Percentiles rank a stretch among this genome's conserved stretches.
phyloP scores from a whole-genome alignment of 2,797 vertebrate genomes.

The Ctenosaura bakeri region DNA sequence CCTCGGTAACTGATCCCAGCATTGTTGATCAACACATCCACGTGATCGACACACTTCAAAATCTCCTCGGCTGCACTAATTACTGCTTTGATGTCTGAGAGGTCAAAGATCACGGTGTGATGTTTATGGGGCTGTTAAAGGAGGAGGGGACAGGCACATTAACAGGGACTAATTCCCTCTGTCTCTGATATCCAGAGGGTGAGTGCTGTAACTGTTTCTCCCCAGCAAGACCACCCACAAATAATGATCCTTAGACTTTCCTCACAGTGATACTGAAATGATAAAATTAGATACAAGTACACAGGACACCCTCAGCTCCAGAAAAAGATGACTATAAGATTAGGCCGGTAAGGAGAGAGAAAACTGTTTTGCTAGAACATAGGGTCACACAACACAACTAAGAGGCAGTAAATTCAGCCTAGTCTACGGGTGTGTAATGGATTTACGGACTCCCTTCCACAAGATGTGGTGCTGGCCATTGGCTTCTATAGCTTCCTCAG shows the following conservation, averaged over 20 bases:
- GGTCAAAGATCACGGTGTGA: constrained; percentile 88
- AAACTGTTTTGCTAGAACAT: background rate
- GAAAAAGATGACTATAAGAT: background rate
- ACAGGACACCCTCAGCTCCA: background rate
- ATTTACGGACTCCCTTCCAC: background rate
- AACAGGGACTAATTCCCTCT: background rate
- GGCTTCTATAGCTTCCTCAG: too few relatives aligned
- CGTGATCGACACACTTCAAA: constrained; percentile 85
- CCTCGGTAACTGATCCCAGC: constrained; percentile 97
- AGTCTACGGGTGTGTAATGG: background rate
- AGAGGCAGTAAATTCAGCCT: background rate
- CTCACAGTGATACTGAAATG: background rate
- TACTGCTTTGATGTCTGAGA: constrained; percentile 82
- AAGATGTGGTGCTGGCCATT: background rate
- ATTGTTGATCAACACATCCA: constrained; percentile 95
- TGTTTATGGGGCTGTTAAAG: constrained; percentile 82
- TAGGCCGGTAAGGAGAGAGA: too few relatives aligned
- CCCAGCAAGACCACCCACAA: background rate
- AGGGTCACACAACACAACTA: background rate
- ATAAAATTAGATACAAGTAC: background rate
- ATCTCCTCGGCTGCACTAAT: constrained; percentile 87
- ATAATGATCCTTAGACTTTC: background rate
- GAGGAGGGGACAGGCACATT: accelerated
- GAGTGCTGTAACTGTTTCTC: background rate
- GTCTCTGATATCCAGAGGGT: background rate